A percentile compares a stretch with the other conserved stretches of the same genome.
These are phyloP conservation scores for Stichodactyla helianthus DNA, from an alignment of 64 coral and sea anemone genomes.

Conservation along the genomic window DNA sequence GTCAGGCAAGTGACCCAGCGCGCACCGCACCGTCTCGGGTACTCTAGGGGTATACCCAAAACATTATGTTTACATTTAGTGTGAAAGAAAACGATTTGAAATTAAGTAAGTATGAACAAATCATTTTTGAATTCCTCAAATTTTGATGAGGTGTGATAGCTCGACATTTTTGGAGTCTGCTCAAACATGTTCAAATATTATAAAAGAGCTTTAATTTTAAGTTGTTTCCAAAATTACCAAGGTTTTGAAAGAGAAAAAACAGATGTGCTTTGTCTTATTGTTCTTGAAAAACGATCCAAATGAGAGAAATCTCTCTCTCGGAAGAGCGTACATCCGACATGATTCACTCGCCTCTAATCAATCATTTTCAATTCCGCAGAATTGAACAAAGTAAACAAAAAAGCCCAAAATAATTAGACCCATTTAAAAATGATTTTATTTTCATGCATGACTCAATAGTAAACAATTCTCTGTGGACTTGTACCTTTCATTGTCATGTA, in stretches of 20 bases:
- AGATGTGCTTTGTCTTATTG: neutral
- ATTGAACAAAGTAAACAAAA: neutral
- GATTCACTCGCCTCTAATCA: neutral
- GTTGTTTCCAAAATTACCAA: neutral
- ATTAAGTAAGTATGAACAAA: neutral
- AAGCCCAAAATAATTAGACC: neutral
- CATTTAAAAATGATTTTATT: neutral
- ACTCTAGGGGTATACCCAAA: too few relatives aligned
- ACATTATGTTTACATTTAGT: neutral
- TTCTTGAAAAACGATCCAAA: neutral
- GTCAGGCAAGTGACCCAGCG: neutral
- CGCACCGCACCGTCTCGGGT: too few relatives aligned
- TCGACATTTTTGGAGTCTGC: neutral
- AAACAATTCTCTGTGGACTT: neutral
- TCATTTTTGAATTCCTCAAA: constrained; percentile 2
- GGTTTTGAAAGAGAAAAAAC: neutral
- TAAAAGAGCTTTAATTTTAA: neutral
- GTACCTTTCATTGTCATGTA: constrained; percentile 32
- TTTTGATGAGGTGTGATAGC: neutral
- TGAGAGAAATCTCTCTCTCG: neutral
- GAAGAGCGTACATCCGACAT: neutral
- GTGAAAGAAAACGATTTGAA: neutral
- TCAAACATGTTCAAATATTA: neutral
- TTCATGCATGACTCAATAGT: neutral
- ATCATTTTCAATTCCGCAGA: neutral